Evolutionary conservation across 2,113 vertebrate genomes (phyloP).

Genomic region (Bos indicus): DNA sequence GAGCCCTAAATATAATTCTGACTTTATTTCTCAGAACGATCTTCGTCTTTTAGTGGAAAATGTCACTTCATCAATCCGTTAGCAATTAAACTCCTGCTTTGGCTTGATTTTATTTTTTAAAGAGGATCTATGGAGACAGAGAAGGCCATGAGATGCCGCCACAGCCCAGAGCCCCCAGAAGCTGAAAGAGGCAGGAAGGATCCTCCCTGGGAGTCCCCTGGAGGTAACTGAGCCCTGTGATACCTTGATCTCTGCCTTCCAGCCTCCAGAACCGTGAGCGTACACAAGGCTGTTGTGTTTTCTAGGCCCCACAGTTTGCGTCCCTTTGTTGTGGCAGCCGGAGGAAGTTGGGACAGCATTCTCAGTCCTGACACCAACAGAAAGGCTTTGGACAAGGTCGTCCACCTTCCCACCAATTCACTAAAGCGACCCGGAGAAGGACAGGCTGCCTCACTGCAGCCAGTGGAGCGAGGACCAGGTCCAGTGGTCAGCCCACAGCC

Average conservation of each 20-base stretch:
- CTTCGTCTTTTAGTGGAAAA: slow-evolving; percentile 61
- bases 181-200: background rate
- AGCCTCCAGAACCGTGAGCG: background rate
- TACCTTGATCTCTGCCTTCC: background rate
- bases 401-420: background rate
- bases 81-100: slow-evolving; percentile 32
- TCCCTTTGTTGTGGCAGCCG: background rate
- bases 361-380: too few relatives aligned
- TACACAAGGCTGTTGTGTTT: background rate
- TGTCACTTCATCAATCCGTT: slow-evolving; percentile 58
- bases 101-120: background rate
- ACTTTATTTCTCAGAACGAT: slow-evolving; percentile 47
- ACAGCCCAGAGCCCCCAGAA: background rate
- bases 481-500: background rate
- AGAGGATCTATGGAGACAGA: background rate
- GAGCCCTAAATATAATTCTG: background rate
- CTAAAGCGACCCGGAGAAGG: background rate
- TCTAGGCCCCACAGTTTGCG: too few relatives aligned
- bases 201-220: fast-evolving
- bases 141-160: too few relatives aligned
- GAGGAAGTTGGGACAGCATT: background rate
- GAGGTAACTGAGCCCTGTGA: background rate
- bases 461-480: background rate
- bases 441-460: background rate
- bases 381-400: background rate